Evolutionary conservation across 2,113 vertebrate genomes (phyloP), one percentile per base, ranked within the genome.

Genomic region (Platichthys stellatus): DNA sequence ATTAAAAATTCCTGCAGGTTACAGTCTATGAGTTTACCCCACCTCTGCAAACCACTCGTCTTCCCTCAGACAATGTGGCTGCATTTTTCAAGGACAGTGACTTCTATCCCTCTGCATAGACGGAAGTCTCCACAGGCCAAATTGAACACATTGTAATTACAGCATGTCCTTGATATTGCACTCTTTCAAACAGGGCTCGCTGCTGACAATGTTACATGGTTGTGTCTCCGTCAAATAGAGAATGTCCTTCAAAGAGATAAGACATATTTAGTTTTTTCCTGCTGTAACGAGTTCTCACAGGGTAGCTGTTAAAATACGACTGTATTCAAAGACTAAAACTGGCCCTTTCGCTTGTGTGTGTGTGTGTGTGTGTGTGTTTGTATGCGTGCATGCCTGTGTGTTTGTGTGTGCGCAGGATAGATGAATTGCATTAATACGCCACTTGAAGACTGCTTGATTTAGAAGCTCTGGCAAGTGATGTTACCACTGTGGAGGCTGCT

Each of bases 71-170:
- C 58, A 74, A 54, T 43, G 54, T 40, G 40, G 70, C 24, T 63
- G 18, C 57, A 76, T 74, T 82, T 85, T 66, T 68, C 82, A 82
- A 85, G 77, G 74, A 53, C 71, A 66, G 57, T 2, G 14, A 60
- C 17, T 53, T 71, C 31, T 78, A 17, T 51, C 66, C 51, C 61
- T 81, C 58, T 65, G 74, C 70, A 72, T 65, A 74, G 72, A 28
- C 61, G 38, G 15, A 76, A 28, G 74, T 78, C 76, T 90, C 71
- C 68, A 78, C 60, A 67, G 75, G 69, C 59, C 72, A 72, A 85
- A 83, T 35, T 43, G 40, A 83, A 78, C 81, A 77, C 78, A 82
- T 53, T 79, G 74, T 80, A 86, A 85, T 90, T 83, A 83, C 85
- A 83, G 45, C 24, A 45, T 88, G 83, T 58, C 83, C 80, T 89